Evolutionary conservation across 2,113 vertebrate species (phyloP).

Genomic region (Tonatia bakeri): DNA sequence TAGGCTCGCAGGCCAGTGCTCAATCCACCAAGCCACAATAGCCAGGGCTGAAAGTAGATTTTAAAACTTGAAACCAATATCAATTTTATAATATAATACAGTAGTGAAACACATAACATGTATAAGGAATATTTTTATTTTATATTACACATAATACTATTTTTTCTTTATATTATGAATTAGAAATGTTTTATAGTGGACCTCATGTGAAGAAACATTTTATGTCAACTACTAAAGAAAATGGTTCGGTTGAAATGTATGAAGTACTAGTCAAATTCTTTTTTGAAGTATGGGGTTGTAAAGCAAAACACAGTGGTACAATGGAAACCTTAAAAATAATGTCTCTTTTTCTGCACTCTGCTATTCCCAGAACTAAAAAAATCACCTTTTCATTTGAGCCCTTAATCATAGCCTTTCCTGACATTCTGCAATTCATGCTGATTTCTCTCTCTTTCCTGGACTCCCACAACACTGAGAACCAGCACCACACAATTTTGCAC

Average conservation of each 20-base stretch:
- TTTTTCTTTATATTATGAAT: conserved; percentile 38
- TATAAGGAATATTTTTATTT: background rate
- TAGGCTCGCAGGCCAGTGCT: no score
- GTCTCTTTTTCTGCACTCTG: background rate
- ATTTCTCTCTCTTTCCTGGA: background rate
- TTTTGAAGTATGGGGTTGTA: background rate
- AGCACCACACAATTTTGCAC: conserved; percentile 25
- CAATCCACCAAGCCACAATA: no score
- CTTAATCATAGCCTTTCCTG: conserved; percentile 34
- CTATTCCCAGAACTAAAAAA: conserved; percentile 11
- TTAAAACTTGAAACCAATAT: background rate
- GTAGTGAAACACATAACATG: background rate
- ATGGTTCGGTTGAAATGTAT: conserved; percentile 1
- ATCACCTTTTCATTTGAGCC: conserved; percentile 30
- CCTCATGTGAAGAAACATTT: background rate
- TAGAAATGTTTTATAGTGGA: background rate
- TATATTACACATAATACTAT: background rate
- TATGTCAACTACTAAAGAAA: background rate
- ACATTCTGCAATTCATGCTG: background rate
- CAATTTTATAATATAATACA: background rate
- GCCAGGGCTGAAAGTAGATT: background rate
- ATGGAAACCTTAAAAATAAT: conserved; percentile 3
- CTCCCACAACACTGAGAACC: conserved; percentile 16
- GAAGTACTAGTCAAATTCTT: background rate
- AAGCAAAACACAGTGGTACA: background rate